A percentile compares a stretch with the other conserved stretches of the same genome.
phyloP scores from a whole-genome alignment of 2,797 vertebrate genomes.

The Mormyrops attenuatus region DNA sequence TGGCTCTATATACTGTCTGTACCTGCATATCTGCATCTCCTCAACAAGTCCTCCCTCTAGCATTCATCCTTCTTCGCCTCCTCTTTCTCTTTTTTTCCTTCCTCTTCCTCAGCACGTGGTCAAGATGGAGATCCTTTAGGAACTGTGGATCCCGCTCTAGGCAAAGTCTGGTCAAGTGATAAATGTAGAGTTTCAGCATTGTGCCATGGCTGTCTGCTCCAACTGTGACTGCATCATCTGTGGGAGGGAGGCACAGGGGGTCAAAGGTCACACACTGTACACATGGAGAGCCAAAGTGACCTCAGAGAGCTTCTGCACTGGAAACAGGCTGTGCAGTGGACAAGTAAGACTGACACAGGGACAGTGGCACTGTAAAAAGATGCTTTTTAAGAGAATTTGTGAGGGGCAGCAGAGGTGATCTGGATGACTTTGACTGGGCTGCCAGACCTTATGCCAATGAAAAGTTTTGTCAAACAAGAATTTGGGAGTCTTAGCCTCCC shows the following conservation, averaged over 20 bases:
- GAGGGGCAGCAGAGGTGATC: neutral
- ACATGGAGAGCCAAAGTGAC: neutral
- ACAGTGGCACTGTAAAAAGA: neutral
- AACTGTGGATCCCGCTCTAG: constrained; percentile 63
- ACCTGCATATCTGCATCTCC: constrained; percentile 71
- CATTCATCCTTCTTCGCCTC: constrained; percentile 64
- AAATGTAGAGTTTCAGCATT: constrained; percentile 83
- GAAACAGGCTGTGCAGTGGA: neutral
- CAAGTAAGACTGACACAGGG: neutral
- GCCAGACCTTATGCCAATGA: neutral
- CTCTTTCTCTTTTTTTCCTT: constrained; percentile 47
- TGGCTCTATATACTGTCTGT: neutral
- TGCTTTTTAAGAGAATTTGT: neutral
- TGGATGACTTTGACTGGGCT: neutral
- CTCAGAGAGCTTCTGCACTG: neutral
- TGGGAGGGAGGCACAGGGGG: neutral
- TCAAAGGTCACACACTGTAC: neutral
- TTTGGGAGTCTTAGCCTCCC: neutral
- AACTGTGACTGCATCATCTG: constrained; percentile 90
- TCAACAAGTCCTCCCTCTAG: constrained; percentile 51
- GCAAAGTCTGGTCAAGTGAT: constrained; percentile 86
- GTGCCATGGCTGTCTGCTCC: constrained; percentile 87
- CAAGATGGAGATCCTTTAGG: constrained; percentile 70
- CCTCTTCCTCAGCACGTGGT: constrained; percentile 68
- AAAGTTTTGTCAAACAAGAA: neutral